A percentile compares a stretch with the other conserved stretches of the same genome.
These are phyloP conservation scores for Odontothrips loti DNA, from an alignment of 2,888 invertebrate genomes.

Conservation along the genomic window DNA sequence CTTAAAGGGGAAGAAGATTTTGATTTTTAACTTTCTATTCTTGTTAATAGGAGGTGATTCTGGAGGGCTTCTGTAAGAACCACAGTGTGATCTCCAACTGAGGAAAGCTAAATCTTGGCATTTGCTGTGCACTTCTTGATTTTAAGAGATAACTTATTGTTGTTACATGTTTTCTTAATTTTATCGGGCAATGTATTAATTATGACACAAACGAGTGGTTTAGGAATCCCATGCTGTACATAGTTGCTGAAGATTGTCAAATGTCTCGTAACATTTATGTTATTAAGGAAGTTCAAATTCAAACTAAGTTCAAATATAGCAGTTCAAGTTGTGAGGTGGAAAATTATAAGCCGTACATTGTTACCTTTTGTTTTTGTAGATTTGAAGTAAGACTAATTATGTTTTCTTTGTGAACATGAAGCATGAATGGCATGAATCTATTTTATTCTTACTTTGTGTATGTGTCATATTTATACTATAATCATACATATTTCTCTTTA, in stretches of 20 bases:
- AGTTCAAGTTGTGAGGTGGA: neutral
- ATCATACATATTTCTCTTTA: neutral
- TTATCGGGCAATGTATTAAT: neutral
- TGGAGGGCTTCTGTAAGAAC: neutral
- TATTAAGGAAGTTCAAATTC: neutral
- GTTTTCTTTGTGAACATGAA: neutral
- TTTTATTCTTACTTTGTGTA: neutral
- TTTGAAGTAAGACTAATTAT: neutral
- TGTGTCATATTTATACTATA: neutral
- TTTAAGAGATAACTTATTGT: slow-evolving; percentile 3
- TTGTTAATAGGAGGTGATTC: neutral
- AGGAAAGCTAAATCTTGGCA: neutral
- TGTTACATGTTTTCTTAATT: neutral
- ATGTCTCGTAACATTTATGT: neutral
- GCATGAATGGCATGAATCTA: neutral
- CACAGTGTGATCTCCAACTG: neutral
- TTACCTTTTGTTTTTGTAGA: neutral
- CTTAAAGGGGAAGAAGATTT: slow-evolving; percentile 22
- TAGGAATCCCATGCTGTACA: neutral
- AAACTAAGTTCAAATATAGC: neutral
- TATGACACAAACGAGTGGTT: neutral
- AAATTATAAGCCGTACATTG: neutral
- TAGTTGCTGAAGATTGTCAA: neutral
- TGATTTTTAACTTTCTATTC: neutral
- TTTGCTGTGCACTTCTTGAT: neutral